These are phyloP conservation scores for Aplodontia rufa DNA, from an alignment of 2,113 vertebrate species.

Conservation along the genomic window DNA sequence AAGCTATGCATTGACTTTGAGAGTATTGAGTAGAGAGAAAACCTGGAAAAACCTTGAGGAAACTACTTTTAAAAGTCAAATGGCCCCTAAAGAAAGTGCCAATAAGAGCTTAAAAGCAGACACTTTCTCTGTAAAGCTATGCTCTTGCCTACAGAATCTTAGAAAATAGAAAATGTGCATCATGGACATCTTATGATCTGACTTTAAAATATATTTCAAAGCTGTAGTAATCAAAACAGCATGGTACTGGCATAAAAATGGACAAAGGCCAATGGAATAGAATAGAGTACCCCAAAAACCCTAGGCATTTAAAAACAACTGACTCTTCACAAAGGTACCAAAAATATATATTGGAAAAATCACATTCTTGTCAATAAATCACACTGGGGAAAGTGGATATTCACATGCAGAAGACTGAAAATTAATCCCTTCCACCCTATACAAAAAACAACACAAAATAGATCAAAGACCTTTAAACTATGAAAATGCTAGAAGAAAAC, in stretches of 20 bases:
- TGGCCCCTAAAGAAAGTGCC: background rate
- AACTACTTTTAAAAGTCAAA: background rate
- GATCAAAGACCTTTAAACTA: background rate
- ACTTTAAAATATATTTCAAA: background rate
- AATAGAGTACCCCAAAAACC: background rate
- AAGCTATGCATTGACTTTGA: background rate
- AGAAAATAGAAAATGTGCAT: background rate
- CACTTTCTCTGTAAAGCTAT: background rate
- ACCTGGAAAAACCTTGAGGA: background rate
- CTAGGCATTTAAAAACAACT: background rate
- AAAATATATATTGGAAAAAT: background rate
- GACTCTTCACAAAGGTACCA: background rate
- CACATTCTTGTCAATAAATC: background rate
- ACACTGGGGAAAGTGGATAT: background rate
- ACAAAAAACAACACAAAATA: background rate
- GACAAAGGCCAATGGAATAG: background rate
- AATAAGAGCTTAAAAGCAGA: background rate
- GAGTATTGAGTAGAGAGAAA: too few relatives aligned
- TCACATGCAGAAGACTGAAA: background rate
- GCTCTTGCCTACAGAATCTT: background rate
- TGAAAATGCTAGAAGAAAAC: background rate
- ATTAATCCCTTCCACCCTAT: background rate
- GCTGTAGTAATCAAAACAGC: background rate
- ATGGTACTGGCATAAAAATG: background rate
- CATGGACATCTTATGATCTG: background rate